Base-by-base conservation (phyloP, 2,113 vertebrate genomes). In the Galeopterus variegatus region DNA sequence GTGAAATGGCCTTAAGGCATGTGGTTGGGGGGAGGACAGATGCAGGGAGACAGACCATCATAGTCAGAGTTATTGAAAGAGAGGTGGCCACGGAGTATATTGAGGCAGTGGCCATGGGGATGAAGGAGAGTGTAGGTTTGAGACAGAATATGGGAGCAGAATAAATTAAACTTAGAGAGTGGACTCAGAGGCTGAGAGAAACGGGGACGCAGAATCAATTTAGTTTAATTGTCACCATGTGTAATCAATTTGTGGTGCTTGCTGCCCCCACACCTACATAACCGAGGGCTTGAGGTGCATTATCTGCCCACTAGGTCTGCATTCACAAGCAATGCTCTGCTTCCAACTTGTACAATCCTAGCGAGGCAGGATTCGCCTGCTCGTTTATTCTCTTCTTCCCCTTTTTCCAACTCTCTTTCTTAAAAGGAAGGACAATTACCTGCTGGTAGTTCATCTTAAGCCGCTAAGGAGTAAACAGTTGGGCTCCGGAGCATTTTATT, bases 361-460 rank as follows among this genome's bases (percentile, higher is more conserved):
- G 67, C 19, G 6, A 73, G n/a, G 65, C 65, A 3, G 45, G 7
- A 8, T 45, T 8, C 31, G 4, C 60, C 62, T 52, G 58, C 87
- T 77, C 54, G 1, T 6, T 3, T 1, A 28, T 23, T 36, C 70
- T 2, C 10, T 3, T n/a, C 19, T n/a, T 58, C 64, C 36, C 24
- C 0, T 5, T 14, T 28, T 62, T 45, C 24, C 9, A n/a, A 19
- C 50, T 73, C 56, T 75, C 48, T 60, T 82, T 56, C 83, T 96
- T 73, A 73, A 90, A 94, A 70, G 0, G 36, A 91, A 52, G 89
- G 73, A 67, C 3, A 11, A 48, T 90, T 90, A n/a, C 95, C 72
- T 48, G 64, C 96, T 60, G 60, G 31, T 8, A 79, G 92, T 60
- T 96, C 88, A 86, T 96, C 97, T 50, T 67, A 85, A 96, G 89